Base-by-base conservation (phyloP, 2,113 vertebrate genomes). In the Larimichthys crocea region DNA sequence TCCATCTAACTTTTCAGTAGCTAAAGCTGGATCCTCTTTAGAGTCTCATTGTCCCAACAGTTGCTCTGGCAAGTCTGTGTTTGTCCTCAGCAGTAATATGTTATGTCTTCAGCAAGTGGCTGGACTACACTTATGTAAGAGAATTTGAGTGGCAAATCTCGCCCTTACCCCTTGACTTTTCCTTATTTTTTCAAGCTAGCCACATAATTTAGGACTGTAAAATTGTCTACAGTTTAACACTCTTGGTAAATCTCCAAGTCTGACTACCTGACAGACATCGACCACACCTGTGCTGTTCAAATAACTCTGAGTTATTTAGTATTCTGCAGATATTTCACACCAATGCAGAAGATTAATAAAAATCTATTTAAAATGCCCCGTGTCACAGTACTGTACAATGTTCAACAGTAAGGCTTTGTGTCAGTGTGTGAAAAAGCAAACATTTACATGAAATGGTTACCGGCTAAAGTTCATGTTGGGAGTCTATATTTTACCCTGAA, bases 251-350 rank as follows among this genome's bases (percentile, higher is more conserved):
- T 74, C 79, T 92, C 91, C 91, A 92, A 67, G 73, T 84, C 66
- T 24, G 70, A 86, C 87, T 80, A 77, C 70, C 77, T 87, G 88
- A 90, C 88, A 86, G 91, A 71, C 70, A 44, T 68, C 31, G 89
- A 89, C 93, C 91, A 92, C 91, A 92, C 92, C 94, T 94, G 92
- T 20, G 74, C 67, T 7, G 61, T 12, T 86, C 71, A 68, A 71
- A 84, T 86, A 66, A 64, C 80, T 81, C 63, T 2, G 50, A 19
- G 24, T 87, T 80, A 90, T 91, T 91, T 89, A 92, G 80, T 79
- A 71, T 87, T 79, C 83, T 20, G 71, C 46, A 26, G 80, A 90
- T 83, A 83, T 85, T 90, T 90, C 72, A 80, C 86, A 77, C 74
- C 75, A 20, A 62, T 22, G 81, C 40, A 17, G 22, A 56, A 84